Conservation (phyloP, 2,888 invertebrate genomes). For the Tribolium freemani region DNA sequence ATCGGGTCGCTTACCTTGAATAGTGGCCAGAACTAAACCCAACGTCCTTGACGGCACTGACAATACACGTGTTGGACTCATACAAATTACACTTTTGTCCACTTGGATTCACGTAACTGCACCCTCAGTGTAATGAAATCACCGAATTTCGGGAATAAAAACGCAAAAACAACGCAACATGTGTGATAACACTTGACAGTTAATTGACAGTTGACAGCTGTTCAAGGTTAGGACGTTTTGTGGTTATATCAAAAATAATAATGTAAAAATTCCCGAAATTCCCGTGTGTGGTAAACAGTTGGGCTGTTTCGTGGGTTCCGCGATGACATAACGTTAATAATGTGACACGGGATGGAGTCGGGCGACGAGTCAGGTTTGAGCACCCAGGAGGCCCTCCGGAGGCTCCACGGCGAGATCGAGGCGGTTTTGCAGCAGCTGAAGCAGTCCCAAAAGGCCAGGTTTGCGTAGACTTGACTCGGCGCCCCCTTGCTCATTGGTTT, state of each 20-base stretch:
- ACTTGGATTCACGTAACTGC: neutral
- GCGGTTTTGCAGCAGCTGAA: constrained; percentile 76
- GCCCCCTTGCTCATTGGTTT: neutral
- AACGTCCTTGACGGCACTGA: neutral
- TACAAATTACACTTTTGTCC: neutral
- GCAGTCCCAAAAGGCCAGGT: constrained; percentile 63
- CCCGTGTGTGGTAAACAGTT: neutral
- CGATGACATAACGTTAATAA: neutral
- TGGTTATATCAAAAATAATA: neutral
- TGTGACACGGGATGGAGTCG: constrained; percentile 51
- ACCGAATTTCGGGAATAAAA: neutral
- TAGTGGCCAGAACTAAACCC: neutral
- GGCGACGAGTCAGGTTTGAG: constrained; percentile 71
- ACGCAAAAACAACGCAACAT: neutral
- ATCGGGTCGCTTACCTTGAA: neutral
- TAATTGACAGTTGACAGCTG: neutral
- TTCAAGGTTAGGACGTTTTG: neutral
- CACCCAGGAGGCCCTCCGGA: constrained; percentile 78
- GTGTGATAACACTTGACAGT: neutral
- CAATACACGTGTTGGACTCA: neutral
- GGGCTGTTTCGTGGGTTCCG: neutral
- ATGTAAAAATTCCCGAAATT: neutral
- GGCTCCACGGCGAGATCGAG: constrained; percentile 79
- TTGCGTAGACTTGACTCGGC: constrained; percentile 31
- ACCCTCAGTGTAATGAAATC: neutral